These are phyloP conservation scores for Pecten maximus DNA, from an alignment of 2,888 invertebrate species.

Conservation along the genomic window DNA sequence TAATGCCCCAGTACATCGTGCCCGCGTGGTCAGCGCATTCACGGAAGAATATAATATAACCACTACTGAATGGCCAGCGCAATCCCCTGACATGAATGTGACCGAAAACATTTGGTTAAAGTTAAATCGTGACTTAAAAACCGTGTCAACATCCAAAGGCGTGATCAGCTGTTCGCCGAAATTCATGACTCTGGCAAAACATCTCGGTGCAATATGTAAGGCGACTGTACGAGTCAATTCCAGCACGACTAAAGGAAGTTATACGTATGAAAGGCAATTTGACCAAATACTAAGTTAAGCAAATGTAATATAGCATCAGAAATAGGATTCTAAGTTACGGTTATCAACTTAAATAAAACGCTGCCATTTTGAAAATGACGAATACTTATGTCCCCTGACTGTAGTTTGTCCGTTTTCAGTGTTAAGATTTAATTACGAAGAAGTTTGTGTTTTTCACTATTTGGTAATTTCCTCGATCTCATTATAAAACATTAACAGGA, in stretches of 20 bases:
- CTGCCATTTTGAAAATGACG: not conserved
- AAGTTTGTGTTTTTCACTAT: too few relatives aligned
- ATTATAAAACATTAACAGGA: too few relatives aligned
- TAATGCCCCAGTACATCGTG: not conserved
- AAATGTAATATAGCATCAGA: not conserved
- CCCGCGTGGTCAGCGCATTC: not conserved
- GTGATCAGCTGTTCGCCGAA: too few relatives aligned
- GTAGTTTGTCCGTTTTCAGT: too few relatives aligned
- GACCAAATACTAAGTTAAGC: not conserved
- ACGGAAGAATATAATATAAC: not conserved
- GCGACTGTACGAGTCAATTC: not conserved
- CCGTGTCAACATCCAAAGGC: too few relatives aligned
- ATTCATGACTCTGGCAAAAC: too few relatives aligned
- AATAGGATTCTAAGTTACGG: not conserved
- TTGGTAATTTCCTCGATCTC: too few relatives aligned
- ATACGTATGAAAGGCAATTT: slow-evolving; percentile 20
- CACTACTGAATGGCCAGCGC: not conserved
- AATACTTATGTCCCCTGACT: slow-evolving; percentile 12
- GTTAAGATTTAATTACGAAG: too few relatives aligned
- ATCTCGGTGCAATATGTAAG: too few relatives aligned
- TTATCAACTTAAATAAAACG: not conserved
- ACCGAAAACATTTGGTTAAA: too few relatives aligned
- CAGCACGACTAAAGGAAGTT: not conserved
- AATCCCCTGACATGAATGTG: not conserved
- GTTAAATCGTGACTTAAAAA: too few relatives aligned